Conservation (phyloP, 2,888 invertebrate species). For the Orchesellides sinensis region DNA sequence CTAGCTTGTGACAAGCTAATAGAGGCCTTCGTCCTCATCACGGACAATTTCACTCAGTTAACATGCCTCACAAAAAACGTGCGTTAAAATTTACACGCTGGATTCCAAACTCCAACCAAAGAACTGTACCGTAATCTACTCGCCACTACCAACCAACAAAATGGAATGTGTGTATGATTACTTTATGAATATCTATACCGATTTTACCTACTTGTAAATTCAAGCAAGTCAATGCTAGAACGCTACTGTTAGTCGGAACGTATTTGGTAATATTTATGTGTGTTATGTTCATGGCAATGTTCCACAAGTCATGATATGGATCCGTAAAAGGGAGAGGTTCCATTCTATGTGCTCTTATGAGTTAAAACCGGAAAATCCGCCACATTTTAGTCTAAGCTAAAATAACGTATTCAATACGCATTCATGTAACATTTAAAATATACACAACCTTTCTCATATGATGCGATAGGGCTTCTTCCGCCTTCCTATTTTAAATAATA, state of each 20-base stretch:
- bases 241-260: not conserved
- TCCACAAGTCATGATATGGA: slow-evolving; percentile 44
- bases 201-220: slow-evolving; percentile 18
- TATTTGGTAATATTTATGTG: slow-evolving; percentile 57
- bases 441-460: slow-evolving; percentile 17
- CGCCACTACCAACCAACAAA: not conserved
- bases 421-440: slow-evolving; percentile 49
- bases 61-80: slow-evolving; percentile 45
- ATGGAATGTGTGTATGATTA: not conserved
- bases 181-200: slow-evolving; percentile 13
- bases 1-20: slow-evolving; percentile 64
- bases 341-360: slow-evolving; percentile 9
- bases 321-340: slow-evolving; percentile 25
- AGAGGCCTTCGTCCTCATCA: slow-evolving; percentile 64
- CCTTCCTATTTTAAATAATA: slow-evolving; percentile 12
- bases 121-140: not conserved
- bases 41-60: slow-evolving; percentile 64
- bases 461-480: slow-evolving; percentile 37
- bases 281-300: slow-evolving; percentile 50
- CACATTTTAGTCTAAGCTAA: slow-evolving; percentile 45
- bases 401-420: slow-evolving; percentile 30
- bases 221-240: slow-evolving; percentile 3
- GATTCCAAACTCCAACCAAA: slow-evolving; percentile 47
- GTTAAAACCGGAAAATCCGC: slow-evolving; percentile 59
- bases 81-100: slow-evolving; percentile 46